Evolutionary conservation across 2,888 invertebrate species (phyloP).

Genomic region (Dynastes tityus): DNA sequence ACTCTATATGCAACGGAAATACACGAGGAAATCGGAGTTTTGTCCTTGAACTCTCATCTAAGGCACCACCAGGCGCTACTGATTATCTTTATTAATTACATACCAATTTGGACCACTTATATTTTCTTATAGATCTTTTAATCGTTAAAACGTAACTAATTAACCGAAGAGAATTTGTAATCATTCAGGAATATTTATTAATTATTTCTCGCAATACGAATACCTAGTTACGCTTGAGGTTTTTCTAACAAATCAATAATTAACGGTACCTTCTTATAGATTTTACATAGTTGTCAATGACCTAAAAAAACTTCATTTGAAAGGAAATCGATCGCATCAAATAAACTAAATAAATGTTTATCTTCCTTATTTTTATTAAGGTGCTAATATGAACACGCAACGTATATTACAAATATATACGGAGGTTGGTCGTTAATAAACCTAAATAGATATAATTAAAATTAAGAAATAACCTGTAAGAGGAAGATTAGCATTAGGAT

Average conservation of each 20-base stretch:
- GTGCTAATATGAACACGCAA: constrained; percentile 14
- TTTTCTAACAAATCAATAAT: background rate
- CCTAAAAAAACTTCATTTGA: constrained; percentile 8
- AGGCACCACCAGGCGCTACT: no score
- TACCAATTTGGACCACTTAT: no score
- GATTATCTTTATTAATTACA: no score
- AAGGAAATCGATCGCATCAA: constrained; percentile 26
- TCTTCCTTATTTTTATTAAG: constrained; percentile 16
- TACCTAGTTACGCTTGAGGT: background rate
- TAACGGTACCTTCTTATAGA: constrained; percentile 1
- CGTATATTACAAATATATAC: background rate
- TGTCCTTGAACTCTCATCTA: no score
- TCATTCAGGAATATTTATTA: background rate
- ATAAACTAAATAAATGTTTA: constrained; percentile 10
- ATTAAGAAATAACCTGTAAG: no score
- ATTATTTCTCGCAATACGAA: background rate
- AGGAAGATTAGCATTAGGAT: background rate
- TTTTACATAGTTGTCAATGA: background rate
- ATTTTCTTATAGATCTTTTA: no score
- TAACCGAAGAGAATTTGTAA: background rate
- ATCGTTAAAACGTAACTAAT: no score
- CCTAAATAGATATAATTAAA: no score
- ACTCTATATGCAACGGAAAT: no score
- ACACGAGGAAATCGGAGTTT: no score
- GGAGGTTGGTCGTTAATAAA: background rate